phyloP scores from a whole-genome alignment of 1,140 invertebrate genomes.

The Batillaria attramentaria region DNA sequence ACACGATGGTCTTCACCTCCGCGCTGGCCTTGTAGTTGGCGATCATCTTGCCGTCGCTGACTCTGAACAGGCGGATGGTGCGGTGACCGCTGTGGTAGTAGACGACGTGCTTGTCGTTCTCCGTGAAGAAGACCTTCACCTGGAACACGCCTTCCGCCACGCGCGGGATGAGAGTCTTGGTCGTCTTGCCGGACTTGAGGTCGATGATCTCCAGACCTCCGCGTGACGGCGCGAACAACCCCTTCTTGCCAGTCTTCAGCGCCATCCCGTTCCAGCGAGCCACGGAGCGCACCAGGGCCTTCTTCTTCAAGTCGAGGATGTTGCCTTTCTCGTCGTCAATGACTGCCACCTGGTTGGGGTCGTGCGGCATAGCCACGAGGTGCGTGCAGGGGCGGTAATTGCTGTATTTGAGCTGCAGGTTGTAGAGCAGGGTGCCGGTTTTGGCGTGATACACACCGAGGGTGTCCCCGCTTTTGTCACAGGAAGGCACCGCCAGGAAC shows the following conservation, averaged over 20 bases:
- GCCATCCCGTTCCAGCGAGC: conserved; percentile 74
- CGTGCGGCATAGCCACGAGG: conserved; percentile 72
- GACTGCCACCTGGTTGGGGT: conserved; percentile 84
- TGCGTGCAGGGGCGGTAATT: conserved; percentile 70
- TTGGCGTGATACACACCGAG: conserved; percentile 87
- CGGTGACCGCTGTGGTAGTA: conserved; percentile 97
- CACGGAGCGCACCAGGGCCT: conserved; percentile 73
- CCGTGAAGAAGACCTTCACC: conserved; percentile 94
- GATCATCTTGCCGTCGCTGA: conserved; percentile 88
- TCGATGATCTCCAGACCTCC: conserved; percentile 86
- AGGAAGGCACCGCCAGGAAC: conserved; percentile 83
- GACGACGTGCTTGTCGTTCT: conserved; percentile 93
- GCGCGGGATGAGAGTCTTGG: conserved; percentile 87
- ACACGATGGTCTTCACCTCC: conserved; percentile 89
- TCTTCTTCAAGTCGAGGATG: conserved; percentile 74
- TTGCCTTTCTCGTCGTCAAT: conserved; percentile 93
- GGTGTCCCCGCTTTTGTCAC: conserved; percentile 89
- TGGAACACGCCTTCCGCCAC: conserved; percentile 97
- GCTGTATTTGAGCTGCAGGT: conserved; percentile 72
- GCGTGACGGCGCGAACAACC: conserved; percentile 91
- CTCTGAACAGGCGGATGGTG: conserved; percentile 92
- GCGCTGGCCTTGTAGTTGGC: conserved; percentile 94
- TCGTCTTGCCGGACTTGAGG: conserved; percentile 79
- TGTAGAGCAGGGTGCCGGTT: conserved; percentile 85
- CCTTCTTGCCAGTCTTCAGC: conserved; percentile 80